Conservation (phyloP, 2,797 vertebrate genomes). For the Manis crassicaudata region DNA sequence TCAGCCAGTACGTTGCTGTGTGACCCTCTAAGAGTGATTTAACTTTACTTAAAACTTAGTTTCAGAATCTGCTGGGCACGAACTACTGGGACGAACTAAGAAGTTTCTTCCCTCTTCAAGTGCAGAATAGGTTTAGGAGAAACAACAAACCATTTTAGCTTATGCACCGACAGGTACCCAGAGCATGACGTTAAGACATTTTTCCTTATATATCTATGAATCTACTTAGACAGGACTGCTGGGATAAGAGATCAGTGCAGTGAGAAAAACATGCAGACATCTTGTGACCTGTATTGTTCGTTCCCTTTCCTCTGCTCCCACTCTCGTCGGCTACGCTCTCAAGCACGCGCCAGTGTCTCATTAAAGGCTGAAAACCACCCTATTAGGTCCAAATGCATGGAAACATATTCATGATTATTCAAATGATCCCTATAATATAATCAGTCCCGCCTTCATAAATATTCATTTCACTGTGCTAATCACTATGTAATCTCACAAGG, state of each 20-base stretch:
- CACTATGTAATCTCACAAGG: constrained; percentile 55
- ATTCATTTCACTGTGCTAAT: constrained; percentile 76
- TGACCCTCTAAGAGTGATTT: neutral
- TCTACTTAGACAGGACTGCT: neutral
- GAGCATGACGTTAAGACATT: neutral
- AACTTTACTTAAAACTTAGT: neutral
- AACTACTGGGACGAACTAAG: no score
- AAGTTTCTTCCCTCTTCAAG: neutral
- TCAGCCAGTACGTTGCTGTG: neutral
- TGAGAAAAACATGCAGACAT: neutral
- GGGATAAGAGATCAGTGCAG: neutral
- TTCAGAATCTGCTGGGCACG: neutral
- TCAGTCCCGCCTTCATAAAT: constrained; percentile 68
- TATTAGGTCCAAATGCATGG: constrained; percentile 71
- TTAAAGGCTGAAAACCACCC: constrained; percentile 60
- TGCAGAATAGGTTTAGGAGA: neutral
- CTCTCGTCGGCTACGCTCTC: neutral
- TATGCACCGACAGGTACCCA: neutral
- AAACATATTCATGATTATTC: constrained; percentile 80
- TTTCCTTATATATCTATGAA: neutral
- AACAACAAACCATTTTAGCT: neutral
- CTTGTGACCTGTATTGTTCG: neutral
- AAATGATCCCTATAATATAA: constrained; percentile 67
- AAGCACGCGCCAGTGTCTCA: constrained; percentile 51
- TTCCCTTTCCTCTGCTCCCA: neutral